Percentiles rank a stretch among this genome's conserved stretches.
Evolutionary conservation across 2,797 vertebrate species (phyloP).

Genomic region (Myotis findleyi): DNA sequence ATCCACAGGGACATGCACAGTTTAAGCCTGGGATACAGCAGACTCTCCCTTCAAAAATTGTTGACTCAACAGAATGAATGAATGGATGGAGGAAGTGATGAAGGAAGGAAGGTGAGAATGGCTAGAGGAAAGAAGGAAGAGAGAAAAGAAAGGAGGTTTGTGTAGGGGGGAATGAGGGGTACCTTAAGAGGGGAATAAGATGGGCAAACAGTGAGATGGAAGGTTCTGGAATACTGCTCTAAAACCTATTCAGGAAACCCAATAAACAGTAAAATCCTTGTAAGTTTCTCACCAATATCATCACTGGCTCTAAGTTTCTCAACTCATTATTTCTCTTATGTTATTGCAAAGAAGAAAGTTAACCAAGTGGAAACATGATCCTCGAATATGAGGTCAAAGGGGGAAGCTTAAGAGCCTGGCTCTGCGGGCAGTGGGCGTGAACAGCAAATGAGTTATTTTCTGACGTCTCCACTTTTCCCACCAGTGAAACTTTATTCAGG

Average conservation of each 20-base stretch:
- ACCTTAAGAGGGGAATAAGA: background rate
- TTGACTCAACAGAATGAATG: background rate
- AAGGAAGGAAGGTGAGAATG: background rate
- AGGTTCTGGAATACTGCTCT: background rate
- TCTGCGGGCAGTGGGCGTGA: background rate
- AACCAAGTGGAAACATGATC: background rate
- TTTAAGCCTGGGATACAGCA: background rate
- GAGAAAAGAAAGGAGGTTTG: background rate
- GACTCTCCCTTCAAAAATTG: background rate
- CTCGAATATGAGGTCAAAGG: background rate
- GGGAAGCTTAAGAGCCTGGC: background rate
- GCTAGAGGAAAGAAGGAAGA: too few species aligned
- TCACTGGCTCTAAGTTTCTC: background rate
- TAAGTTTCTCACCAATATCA: background rate
- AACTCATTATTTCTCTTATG: background rate
- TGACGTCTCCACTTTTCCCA: conserved; percentile 28
- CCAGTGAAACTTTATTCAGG: background rate
- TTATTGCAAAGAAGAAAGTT: background rate
- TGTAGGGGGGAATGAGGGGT: fast-evolving
- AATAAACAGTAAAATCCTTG: background rate
- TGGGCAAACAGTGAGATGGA: background rate
- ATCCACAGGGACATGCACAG: background rate
- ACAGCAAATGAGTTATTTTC: background rate
- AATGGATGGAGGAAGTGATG: background rate
- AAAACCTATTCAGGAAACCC: background rate